phyloP scores from a whole-genome alignment of 1,140 invertebrate genomes.

The Drosophila bocqueti region DNA sequence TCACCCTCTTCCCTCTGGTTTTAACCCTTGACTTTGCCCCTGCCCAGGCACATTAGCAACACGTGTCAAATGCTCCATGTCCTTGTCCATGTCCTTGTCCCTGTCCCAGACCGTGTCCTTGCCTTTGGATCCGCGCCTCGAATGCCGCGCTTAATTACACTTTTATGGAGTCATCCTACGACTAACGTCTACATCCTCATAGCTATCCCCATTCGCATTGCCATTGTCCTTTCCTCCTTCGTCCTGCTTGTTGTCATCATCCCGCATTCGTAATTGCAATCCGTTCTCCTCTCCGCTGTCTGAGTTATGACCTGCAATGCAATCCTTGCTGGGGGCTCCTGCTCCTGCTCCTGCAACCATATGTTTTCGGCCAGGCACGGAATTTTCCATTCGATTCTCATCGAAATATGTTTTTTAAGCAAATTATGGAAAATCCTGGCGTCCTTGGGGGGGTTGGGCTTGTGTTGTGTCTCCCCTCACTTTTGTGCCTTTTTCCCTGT shows the following conservation, averaged over 20 bases:
- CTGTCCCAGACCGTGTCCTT: conserved; percentile 7
- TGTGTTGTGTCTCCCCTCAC: neutral
- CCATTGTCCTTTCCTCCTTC: conserved; percentile 14
- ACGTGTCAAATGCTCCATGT: conserved; percentile 63
- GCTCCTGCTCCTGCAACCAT: conserved; percentile 5
- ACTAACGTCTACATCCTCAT: conserved; percentile 6
- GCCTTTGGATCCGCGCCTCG: conserved; percentile 24
- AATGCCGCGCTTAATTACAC: conserved; percentile 72
- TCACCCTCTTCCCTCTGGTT: neutral
- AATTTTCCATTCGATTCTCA: conserved; percentile 35
- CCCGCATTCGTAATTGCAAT: conserved; percentile 59
- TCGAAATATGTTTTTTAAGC: conserved; percentile 28
- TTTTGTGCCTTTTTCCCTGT: neutral
- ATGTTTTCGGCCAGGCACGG: conserved; percentile 20
- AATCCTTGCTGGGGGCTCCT: conserved; percentile 32
- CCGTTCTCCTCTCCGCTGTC: conserved; percentile 58
- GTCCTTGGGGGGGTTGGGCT: neutral
- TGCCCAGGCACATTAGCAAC: conserved; percentile 67
- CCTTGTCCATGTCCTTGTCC: conserved; percentile 15
- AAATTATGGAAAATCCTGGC: conserved; percentile 7
- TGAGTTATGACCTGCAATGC: conserved; percentile 74
- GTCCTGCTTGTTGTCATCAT: neutral
- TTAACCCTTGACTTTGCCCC: conserved; percentile 4
- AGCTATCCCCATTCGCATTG: conserved; percentile 24
- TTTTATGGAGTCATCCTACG: conserved; percentile 68